Evolutionary conservation across 1,140 invertebrate species (phyloP), one percentile per base, ranked within the genome.

Genomic region (Pseudomyrmex dendroicus): DNA sequence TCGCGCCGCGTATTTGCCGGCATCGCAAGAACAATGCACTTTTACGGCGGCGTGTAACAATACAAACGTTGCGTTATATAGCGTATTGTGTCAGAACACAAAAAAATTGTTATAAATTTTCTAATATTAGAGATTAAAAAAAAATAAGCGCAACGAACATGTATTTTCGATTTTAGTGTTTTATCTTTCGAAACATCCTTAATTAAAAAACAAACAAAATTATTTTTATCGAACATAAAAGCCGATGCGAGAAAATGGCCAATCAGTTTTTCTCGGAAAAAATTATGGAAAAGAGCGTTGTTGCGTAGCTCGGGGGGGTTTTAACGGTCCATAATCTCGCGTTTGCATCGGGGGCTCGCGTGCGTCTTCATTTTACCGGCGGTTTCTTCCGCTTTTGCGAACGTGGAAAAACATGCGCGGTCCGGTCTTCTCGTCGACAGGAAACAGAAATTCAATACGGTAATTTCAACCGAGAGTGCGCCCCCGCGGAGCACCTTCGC

Each of bases 361-460:
- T 62, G 73, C 22, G 59, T 52, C 22, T 74, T 62, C 35, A 2
- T 57, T 48, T 74, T 44, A 9, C 61, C 61, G 46, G 44, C 72
- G 61, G 7, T 13, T 63, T 63, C 73, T 77, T 64, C 74, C 35
- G 62, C 52, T 68, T 48, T 50, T 78, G 52, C 15, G 20, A 68
- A 78, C 62, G 17, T 64, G 62, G 63, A 68, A 66, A 50, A 15
- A 12, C 56, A 12, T 56, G 48, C 57, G 25, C 20, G 13, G 17
- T 8, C 15, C 8, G 15, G n/a, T 17, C 48, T 8, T 64, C 44
- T 52, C 61, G 13, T 12, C 12, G 22, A 3, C 62, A 44, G 50
- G 25, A 67, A 77, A 56, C 52, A 46, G 74, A 22, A 44, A 78
- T 20, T 52, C 63, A 78, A 78, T 57, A 78, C 74, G 74, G 50